A percentile compares a stretch with the other conserved stretches of the same genome.
Conservation (phyloP, 2,113 vertebrate species). For the Peromyscus californicus region DNA sequence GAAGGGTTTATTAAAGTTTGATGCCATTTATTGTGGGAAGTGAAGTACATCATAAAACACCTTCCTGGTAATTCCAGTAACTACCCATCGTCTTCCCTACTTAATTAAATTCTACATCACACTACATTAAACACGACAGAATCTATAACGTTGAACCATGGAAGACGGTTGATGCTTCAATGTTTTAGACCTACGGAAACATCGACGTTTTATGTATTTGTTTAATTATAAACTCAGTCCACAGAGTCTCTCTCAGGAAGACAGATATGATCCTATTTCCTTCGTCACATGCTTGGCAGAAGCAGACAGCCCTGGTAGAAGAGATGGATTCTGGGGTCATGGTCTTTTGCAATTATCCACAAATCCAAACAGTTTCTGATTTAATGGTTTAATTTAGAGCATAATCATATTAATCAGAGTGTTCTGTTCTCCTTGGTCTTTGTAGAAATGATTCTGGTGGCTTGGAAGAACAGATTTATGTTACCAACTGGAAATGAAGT, state of each 20-base stretch:
- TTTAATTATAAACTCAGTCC: slow-evolving; percentile 36
- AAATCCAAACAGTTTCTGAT: slow-evolving; percentile 72
- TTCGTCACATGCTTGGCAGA: slow-evolving; percentile 55
- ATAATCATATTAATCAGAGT: slow-evolving; percentile 77
- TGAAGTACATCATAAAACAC: neutral
- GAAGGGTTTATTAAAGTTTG: neutral
- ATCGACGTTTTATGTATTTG: neutral
- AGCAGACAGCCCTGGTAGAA: slow-evolving; percentile 40
- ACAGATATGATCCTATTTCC: slow-evolving; percentile 33
- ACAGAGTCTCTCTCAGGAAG: slow-evolving; percentile 16
- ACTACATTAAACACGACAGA: slow-evolving; percentile 27
- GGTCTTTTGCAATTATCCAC: slow-evolving; percentile 61
- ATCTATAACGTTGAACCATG: slow-evolving; percentile 38
- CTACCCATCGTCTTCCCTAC: neutral
- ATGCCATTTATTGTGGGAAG: neutral
- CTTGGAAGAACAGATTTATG: slow-evolving; percentile 56
- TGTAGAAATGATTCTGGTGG: slow-evolving; percentile 55
- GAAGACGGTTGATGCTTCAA: neutral
- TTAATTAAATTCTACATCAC: slow-evolving; percentile 43
- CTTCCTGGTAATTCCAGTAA: neutral
- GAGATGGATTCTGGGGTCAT: slow-evolving; percentile 62
- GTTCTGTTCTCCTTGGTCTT: slow-evolving; percentile 72
- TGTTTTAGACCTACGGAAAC: neutral
- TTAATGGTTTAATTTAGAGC: slow-evolving; percentile 72
- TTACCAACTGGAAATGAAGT: slow-evolving; percentile 13